Conservation (phyloP, 2,113 vertebrate genomes). For the Atractosteus spatula region DNA sequence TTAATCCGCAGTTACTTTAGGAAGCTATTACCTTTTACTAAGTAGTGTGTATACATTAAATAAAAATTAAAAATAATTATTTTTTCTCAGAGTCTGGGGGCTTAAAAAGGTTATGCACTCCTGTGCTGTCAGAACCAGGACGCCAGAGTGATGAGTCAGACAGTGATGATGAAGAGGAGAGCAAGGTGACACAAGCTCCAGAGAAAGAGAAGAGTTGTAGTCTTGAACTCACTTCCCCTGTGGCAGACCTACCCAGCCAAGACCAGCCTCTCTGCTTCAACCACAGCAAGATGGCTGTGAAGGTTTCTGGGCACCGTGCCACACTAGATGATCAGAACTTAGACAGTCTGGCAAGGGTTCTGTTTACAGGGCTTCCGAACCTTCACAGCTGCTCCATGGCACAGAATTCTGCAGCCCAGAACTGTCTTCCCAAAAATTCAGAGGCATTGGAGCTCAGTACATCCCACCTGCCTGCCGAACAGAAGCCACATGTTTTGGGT, state of each 20-base stretch:
- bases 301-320: slow-evolving; percentile 47
- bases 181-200: slow-evolving; percentile 9
- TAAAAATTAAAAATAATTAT: too few relatives aligned
- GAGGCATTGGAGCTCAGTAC: not conserved
- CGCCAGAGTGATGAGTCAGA: slow-evolving; percentile 15
- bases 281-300: slow-evolving; percentile 49
- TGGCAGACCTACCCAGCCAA: slow-evolving; percentile 40
- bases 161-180: not conserved
- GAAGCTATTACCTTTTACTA: too few relatives aligned
- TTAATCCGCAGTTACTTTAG: too few relatives aligned
- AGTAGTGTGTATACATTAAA: too few relatives aligned
- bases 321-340: slow-evolving; percentile 30
- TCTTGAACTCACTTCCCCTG: not conserved
- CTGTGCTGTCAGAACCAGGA: slow-evolving; percentile 4
- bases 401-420: slow-evolving; percentile 1
- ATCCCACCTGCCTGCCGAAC: slow-evolving; percentile 8
- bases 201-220: not conserved
- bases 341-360: slow-evolving; percentile 45
- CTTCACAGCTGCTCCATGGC: slow-evolving; percentile 34
- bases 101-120: slow-evolving; percentile 34
- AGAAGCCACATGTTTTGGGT: slow-evolving; percentile 50
- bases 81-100: not conserved
- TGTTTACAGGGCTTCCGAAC: slow-evolving; percentile 62
- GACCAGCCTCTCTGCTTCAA: slow-evolving; percentile 68
- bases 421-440: not conserved